phyloP scores from a whole-genome alignment of 2,888 invertebrate species.

The Dasypolia templi region DNA sequence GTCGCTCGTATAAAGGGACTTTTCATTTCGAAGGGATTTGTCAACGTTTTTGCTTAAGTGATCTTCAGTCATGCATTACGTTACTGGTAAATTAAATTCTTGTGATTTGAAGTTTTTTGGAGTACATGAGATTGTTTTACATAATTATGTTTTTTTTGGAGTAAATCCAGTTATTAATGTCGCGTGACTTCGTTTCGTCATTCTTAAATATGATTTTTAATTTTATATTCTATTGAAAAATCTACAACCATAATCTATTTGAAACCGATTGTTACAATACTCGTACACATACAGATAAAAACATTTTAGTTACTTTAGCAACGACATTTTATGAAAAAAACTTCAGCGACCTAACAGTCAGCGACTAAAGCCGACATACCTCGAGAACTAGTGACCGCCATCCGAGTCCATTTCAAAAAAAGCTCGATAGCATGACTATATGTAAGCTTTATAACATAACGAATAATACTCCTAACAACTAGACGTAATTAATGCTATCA shows the following conservation, averaged over 20 bases:
- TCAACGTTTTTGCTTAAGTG: conserved; percentile 35
- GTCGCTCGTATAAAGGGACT: conserved; percentile 1
- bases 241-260: too few relatives aligned
- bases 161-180: background rate
- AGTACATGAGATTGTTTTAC: background rate
- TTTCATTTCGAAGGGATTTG: conserved; percentile 35
- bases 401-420: background rate
- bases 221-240: background rate
- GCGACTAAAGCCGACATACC: background rate
- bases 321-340: background rate
- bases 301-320: background rate
- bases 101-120: background rate
- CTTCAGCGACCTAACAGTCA: background rate
- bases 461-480: background rate
- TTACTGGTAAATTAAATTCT: conserved; percentile 25
- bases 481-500: background rate
- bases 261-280: background rate
- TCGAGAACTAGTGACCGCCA: too few relatives aligned
- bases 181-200: background rate
- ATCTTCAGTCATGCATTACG: conserved; percentile 42
- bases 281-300: background rate
- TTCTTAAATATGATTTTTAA: background rate
- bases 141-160: too few relatives aligned
- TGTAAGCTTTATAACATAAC: background rate
- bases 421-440: background rate